These are phyloP conservation scores for Acanthurus lineatus DNA, from an alignment of 2,797 vertebrate species.

Conservation along the genomic window DNA sequence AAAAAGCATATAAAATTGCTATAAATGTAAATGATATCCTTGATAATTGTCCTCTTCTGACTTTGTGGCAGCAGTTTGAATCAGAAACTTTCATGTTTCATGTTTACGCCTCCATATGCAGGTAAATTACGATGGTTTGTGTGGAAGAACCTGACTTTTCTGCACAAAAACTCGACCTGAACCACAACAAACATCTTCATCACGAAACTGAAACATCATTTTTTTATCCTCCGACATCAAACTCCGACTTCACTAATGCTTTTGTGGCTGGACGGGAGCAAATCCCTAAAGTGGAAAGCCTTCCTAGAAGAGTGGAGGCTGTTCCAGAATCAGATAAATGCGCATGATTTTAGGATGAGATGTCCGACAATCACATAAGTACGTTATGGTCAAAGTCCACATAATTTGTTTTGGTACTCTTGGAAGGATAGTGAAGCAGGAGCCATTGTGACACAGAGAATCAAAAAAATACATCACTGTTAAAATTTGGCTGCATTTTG, in stretches of 20 bases:
- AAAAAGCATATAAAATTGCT: too few relatives aligned
- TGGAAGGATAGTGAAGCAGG: background rate
- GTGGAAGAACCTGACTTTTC: background rate
- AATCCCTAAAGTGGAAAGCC: slow-evolving; percentile 1
- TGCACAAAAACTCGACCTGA: background rate
- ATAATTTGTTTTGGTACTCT: background rate
- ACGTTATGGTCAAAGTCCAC: background rate
- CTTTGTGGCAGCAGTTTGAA: too few relatives aligned
- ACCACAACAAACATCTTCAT: background rate
- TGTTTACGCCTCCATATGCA: background rate
- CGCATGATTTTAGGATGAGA: background rate
- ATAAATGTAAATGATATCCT: too few relatives aligned
- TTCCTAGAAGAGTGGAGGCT: slow-evolving; percentile 1
- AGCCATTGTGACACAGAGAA: too few relatives aligned
- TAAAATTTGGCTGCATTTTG: too few relatives aligned
- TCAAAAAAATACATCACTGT: background rate
- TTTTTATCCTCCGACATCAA: background rate
- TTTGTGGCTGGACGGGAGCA: background rate
- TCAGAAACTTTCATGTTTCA: background rate
- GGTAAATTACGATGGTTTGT: background rate
- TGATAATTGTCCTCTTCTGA: too few relatives aligned
- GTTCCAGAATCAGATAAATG: slow-evolving; percentile 1
- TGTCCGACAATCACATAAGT: background rate
- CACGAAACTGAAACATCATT: too few relatives aligned
- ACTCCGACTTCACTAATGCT: background rate